Base-by-base conservation (phyloP, 2,113 vertebrate species). In the Sinocyclocheilus maitianheensis region DNA sequence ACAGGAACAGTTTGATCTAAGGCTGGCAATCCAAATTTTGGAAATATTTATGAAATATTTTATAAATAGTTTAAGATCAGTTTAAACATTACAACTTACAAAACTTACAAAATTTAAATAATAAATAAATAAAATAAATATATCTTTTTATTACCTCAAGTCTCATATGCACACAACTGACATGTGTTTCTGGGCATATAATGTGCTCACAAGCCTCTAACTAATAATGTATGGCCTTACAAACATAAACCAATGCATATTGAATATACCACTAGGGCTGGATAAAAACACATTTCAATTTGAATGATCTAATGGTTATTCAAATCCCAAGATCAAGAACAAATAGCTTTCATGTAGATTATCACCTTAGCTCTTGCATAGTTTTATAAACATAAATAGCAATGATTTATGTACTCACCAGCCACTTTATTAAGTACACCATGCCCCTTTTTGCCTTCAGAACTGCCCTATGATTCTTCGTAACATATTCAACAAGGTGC, bases 1-100 rank as follows among this genome's bases (percentile, higher is more conserved):
- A 77, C 62, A 88, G 90, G 89, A 90, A 90, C 85, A 12, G 46
- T 48, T 48, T 48, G 46, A 48, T 48, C 11, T 48, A 48, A 13
- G 11, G 46, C 46, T 48, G 46, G 1, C 46, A 48, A 48, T 13
- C 46, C 46, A 53, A 13, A 53, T 53, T 53, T 53, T 53, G 51
- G 51, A 53, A 53, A 53, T 16, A 16, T 53, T 53, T 53, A 16
- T 53, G 13, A 53, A 16, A 53, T 53, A 53, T 53, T 1, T 53
- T 16, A 53, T 16, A 48, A 13, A 4, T 16, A 53, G 4, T 53
- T 53, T 53, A 53, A 53, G 13, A 34, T 14, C 5, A 5, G 0
- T 67, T 67, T 3, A 34, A 18, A 34, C 65, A 37, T 69, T 37
- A 14, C 14, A 69, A 26, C 26, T 1, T 26, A 26, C 26, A 26